Base-by-base conservation (phyloP, 2,113 vertebrate species). In the Synodontis membranacea region DNA sequence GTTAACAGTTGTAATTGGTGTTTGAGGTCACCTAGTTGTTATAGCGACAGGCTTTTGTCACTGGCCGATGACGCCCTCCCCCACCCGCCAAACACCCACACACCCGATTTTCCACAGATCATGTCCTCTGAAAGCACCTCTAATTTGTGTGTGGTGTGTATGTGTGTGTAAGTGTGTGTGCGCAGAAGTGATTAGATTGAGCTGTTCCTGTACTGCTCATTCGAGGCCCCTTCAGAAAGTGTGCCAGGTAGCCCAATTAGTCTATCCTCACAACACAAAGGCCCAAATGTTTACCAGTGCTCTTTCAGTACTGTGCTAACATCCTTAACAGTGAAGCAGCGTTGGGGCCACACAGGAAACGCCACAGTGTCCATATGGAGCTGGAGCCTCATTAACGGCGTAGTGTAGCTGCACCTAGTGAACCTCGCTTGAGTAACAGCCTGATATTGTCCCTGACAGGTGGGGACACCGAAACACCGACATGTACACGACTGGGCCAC, bases 11-110 rank as follows among this genome's bases (percentile, higher is more conserved):
- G 90, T 94, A 93, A 94, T 94, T 94, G 92, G 89, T 86, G 82
- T 89, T 88, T 21, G 64, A 90, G 92, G 93, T 94, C 92, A 94
- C 93, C 92, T 93, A 90, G 93, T 93, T 86, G 80, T 92, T 89
- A 91, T 91, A 88, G 90, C 82, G 84, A 92, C 80, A 74, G 87
- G 83, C 87, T 90, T 93, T 93, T 92, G 86, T 91, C 46, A 85
- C 84, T 75, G 25, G 83, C 75, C 88, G 79, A 90, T 72, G 81
- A 84, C 31, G 37, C 76, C 42, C 64, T 70, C 83, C 21, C 28
- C 10, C 44, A 83, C 74, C 14, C 25, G 64, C n/a, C 52, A 50
- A 50, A 75, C 80, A 81, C 84, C 82, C 75, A 86, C 76, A 82
- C 52, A 85, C 44, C 48, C 56, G 31, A 48, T 83, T 64, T 79